phyloP scores from a whole-genome alignment of 2,888 invertebrate species.

The Girardia tigrina region DNA sequence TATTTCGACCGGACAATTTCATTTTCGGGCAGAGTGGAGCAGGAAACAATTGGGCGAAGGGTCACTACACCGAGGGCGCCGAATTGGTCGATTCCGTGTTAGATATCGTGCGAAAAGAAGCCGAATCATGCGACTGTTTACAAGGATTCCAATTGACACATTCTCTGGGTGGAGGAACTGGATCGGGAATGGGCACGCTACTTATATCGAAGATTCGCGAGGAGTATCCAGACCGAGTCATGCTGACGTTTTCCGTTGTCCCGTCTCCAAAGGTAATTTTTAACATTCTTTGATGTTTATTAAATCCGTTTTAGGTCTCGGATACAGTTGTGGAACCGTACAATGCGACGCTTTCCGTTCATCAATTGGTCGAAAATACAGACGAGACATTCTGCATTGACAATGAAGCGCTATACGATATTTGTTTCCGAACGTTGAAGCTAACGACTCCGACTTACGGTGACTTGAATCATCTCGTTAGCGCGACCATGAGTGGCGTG shows the following conservation, averaged over 20 bases:
- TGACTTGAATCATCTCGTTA: conserved; percentile 28
- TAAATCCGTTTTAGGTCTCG: too few relatives aligned
- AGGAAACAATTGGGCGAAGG: conserved; percentile 75
- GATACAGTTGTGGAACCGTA: conserved; percentile 62
- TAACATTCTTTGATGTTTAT: too few relatives aligned
- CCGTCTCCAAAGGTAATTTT: conserved; percentile 66
- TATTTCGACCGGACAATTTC: conserved; percentile 83
- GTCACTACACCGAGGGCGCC: conserved; percentile 77
- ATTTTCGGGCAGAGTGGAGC: conserved; percentile 63
- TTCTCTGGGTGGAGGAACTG: conserved; percentile 56
- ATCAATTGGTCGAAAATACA: conserved; percentile 72
- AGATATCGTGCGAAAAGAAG: conserved; percentile 60
- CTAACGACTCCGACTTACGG: conserved; percentile 24
- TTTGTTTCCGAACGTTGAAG: conserved; percentile 60
- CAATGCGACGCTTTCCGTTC: conserved; percentile 72
- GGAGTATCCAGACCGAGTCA: conserved; percentile 56
- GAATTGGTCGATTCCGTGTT: conserved; percentile 56
- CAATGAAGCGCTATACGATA: conserved; percentile 74
- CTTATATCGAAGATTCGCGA: conserved; percentile 25
- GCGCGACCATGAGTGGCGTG: conserved; percentile 25
- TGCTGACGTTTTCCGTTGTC: conserved; percentile 91
- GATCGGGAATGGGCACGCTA: conserved; percentile 32
- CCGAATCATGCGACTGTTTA: conserved; percentile 76
- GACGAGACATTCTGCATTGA: conserved; percentile 77
- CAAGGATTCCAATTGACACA: conserved; percentile 55